Percentiles rank a stretch among this genome's conserved stretches.
Conservation (phyloP, 2,888 invertebrate genomes). For the Heliconius sara region DNA sequence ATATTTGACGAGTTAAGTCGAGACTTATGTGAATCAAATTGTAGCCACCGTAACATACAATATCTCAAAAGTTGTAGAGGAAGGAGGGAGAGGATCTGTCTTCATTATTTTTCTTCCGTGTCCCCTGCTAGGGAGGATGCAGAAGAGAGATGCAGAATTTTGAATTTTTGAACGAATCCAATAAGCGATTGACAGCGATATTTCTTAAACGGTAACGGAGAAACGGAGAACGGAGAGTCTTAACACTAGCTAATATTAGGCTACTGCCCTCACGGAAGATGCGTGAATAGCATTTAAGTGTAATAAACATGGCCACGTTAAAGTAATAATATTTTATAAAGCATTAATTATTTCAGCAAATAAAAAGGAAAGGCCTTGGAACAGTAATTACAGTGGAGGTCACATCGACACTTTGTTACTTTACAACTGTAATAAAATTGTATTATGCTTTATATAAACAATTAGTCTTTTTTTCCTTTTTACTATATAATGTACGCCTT, state of each 20-base stretch:
- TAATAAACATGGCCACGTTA: not conserved
- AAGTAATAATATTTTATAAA: slow-evolving; percentile 10
- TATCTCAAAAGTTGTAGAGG: too few relatives aligned
- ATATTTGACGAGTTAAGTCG: not conserved
- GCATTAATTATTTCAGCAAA: slow-evolving; percentile 19
- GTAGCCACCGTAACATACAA: too few relatives aligned
- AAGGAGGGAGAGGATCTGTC: too few relatives aligned
- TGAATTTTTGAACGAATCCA: too few relatives aligned
- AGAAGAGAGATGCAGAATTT: too few relatives aligned
- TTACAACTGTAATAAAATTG: slow-evolving; percentile 1
- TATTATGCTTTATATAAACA: slow-evolving; percentile 8
- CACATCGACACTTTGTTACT: slow-evolving; percentile 21
- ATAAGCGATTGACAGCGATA: too few relatives aligned
- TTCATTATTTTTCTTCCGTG: too few relatives aligned
- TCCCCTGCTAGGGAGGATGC: too few relatives aligned
- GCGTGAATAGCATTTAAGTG: not conserved
- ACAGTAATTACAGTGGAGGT: slow-evolving; percentile 7
- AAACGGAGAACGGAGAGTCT: not conserved
- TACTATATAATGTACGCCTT: not conserved
- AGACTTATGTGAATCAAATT: too few relatives aligned
- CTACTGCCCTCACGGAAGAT: not conserved
- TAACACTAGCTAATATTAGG: not conserved
- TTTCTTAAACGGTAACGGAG: too few relatives aligned
- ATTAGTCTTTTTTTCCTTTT: not conserved
- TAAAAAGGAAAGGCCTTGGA: slow-evolving; percentile 24